These are phyloP conservation scores for Lapara coniferarum DNA, from an alignment of 2,888 invertebrate genomes.

Conservation along the genomic window DNA sequence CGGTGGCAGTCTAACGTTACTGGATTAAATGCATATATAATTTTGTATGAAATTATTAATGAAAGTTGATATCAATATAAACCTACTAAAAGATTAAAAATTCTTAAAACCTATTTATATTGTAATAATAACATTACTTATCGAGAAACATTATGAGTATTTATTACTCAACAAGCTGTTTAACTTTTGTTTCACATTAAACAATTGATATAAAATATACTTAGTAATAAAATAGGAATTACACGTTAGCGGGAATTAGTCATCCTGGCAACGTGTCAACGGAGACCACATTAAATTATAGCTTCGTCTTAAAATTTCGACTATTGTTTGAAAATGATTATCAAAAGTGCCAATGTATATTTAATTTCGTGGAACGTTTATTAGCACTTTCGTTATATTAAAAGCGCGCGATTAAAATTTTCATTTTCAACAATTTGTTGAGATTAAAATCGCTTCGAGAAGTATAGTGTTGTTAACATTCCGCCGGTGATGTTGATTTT, in stretches of 20 bases:
- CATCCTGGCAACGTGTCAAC: slow-evolving; percentile 78
- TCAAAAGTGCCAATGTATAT: slow-evolving; percentile 60
- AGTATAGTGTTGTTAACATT: slow-evolving; percentile 81
- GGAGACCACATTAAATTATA: slow-evolving; percentile 71
- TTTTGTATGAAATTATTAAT: not conserved
- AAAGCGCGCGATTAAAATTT: slow-evolving; percentile 65
- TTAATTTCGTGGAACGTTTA: slow-evolving; percentile 40
- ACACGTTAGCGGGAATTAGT: slow-evolving; percentile 71
- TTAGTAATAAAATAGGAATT: slow-evolving; percentile 66
- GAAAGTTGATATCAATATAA: not conserved
- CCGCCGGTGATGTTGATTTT: slow-evolving; percentile 73
- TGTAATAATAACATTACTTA: slow-evolving; percentile 14
- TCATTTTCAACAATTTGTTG: slow-evolving; percentile 76
- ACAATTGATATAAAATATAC: slow-evolving; percentile 65
- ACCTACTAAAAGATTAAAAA: not conserved
- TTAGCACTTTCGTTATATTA: slow-evolving; percentile 57
- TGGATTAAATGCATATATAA: too few species aligned
- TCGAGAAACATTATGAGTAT: slow-evolving; percentile 26
- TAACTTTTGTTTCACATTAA: slow-evolving; percentile 49
- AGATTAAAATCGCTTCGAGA: slow-evolving; percentile 74
- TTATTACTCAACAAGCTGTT: slow-evolving; percentile 44
- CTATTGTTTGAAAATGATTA: slow-evolving; percentile 70
- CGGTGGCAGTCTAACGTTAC: too few species aligned
- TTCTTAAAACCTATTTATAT: not conserved
- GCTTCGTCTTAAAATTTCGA: slow-evolving; percentile 58